These are phyloP conservation scores for Micropterix aruncella DNA, from an alignment of 2,888 invertebrate genomes.

Conservation along the genomic window DNA sequence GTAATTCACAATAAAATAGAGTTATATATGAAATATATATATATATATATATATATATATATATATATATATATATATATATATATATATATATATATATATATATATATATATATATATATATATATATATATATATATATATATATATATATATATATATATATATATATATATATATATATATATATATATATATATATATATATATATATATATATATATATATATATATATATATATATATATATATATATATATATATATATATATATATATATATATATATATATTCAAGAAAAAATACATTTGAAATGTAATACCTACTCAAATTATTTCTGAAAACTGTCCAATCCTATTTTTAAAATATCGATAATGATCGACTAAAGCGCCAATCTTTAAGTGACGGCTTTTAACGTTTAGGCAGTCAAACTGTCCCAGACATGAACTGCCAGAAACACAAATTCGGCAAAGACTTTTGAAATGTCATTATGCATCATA, in stretches of 20 bases:
- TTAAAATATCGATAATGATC: no score
- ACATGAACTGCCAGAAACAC: no score
- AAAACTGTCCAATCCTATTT: no score
- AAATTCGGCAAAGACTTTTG: no score
- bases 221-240: not conserved
- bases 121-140: not conserved
- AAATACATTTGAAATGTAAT: not conserved
- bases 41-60: conserved; percentile 3
- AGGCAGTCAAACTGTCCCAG: no score
- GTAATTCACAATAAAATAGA: no score
- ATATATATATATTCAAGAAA: not conserved
- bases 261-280: not conserved
- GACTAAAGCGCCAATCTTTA: no score
- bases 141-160: not conserved
- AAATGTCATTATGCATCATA: no score
- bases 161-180: not conserved
- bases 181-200: no score
- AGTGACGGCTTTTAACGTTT: no score
- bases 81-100: not conserved
- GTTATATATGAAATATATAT: conserved; percentile 1
- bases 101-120: not conserved
- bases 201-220: no score
- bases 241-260: not conserved
- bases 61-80: conserved; percentile 4
- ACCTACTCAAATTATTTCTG: no score